These are phyloP conservation scores for Sorex araneus DNA, from an alignment of 2,113 vertebrate genomes.

Conservation along the genomic window DNA sequence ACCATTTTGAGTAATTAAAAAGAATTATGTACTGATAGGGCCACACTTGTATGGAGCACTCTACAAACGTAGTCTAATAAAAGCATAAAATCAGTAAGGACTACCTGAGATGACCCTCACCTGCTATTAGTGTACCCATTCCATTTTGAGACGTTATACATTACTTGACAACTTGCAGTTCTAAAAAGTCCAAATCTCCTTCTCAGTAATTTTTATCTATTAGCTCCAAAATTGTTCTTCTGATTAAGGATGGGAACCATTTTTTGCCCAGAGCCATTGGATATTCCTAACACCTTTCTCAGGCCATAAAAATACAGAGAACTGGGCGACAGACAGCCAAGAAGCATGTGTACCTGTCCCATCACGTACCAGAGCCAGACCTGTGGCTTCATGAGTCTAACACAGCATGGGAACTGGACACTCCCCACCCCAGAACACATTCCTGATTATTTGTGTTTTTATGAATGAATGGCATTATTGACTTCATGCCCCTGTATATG, in stretches of 20 bases:
- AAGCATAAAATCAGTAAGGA: neutral
- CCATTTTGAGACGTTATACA: neutral
- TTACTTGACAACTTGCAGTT: neutral
- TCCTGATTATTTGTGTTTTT: too few relatives aligned
- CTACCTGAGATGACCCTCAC: neutral
- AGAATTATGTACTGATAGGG: neutral
- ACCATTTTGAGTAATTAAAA: slow-evolving; percentile 56
- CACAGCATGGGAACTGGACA: too few relatives aligned
- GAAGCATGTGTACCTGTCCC: too few relatives aligned
- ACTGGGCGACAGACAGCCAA: too few relatives aligned
- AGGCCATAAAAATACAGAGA: too few relatives aligned
- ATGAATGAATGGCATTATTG: neutral
- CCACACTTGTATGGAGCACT: too few relatives aligned
- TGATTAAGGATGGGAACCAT: too few relatives aligned
- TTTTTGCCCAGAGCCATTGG: too few relatives aligned
- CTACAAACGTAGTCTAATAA: neutral
- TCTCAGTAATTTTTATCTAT: neutral
- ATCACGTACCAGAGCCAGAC: too few relatives aligned
- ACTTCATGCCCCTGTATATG: neutral
- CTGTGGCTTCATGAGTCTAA: too few relatives aligned
- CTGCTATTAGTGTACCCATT: neutral
- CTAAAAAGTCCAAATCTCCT: neutral
- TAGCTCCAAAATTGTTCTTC: neutral
- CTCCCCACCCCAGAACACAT: too few relatives aligned
- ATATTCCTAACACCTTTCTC: too few relatives aligned